These are phyloP conservation scores for Sicus ferrugineus DNA, from an alignment of 2,888 invertebrate species.

Conservation along the genomic window DNA sequence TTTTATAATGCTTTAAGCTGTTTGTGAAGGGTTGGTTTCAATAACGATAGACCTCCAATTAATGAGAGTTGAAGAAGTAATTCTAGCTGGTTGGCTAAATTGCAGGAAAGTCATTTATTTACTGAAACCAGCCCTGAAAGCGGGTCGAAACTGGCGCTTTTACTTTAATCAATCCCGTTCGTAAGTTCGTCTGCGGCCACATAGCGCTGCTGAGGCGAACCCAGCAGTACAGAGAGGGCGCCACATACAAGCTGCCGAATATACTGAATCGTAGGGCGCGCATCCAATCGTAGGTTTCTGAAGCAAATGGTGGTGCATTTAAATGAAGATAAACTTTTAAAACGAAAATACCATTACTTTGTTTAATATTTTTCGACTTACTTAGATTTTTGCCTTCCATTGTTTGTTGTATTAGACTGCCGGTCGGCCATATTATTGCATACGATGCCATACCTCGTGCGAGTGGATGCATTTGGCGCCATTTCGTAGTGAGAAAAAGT, in stretches of 20 bases:
- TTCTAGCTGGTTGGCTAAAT: neutral
- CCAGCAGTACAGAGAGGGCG: constrained; percentile 83
- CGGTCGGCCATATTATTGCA: constrained; percentile 75
- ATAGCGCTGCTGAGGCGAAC: constrained; percentile 75
- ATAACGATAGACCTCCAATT: no score
- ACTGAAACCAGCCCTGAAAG: neutral
- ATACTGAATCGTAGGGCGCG: constrained; percentile 76
- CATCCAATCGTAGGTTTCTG: constrained; percentile 72
- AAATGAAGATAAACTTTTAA: no score
- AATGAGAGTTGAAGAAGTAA: neutral
- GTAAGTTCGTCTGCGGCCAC: constrained; percentile 77
- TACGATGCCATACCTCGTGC: constrained; percentile 73
- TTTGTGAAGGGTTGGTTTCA: no score
- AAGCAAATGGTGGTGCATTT: no score
- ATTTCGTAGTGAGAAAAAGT: constrained; percentile 42
- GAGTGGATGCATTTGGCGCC: constrained; percentile 56
- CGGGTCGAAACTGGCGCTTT: no score
- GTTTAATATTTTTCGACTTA: constrained; percentile 56
- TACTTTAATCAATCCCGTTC: constrained; percentile 76
- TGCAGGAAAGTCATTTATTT: neutral
- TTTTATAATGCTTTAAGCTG: no score
- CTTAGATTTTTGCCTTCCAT: constrained; percentile 72
- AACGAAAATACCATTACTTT: no score
- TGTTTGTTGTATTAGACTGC: constrained; percentile 76
- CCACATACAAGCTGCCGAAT: constrained; percentile 80